Conservation (phyloP, 1,140 invertebrate genomes). For the Centruroides vittatus region DNA sequence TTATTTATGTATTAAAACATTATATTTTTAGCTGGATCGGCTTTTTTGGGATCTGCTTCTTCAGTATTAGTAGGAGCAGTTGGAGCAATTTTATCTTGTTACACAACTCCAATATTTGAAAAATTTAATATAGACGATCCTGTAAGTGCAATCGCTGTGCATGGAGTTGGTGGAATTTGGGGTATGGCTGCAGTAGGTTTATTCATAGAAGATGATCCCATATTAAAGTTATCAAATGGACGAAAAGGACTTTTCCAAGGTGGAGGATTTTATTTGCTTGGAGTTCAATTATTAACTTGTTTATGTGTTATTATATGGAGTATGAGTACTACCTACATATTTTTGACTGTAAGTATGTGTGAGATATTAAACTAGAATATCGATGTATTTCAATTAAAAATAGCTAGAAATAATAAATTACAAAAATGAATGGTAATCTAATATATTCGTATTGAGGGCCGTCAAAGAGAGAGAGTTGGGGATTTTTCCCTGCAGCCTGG, state of each 20-base stretch:
- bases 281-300: constrained; percentile 55
- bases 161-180: constrained; percentile 43
- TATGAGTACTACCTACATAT: constrained; percentile 43
- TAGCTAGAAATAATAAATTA: no score
- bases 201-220: constrained; percentile 33
- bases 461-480: no score
- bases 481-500: no score
- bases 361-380: no score
- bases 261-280: constrained; percentile 68
- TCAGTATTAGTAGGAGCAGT: constrained; percentile 63
- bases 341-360: constrained; percentile 34
- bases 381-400: no score
- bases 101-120: constrained; percentile 53
- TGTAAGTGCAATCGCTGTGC: constrained; percentile 74
- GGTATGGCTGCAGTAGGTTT: constrained; percentile 73
- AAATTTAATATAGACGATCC: constrained; percentile 69
- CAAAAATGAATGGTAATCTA: no score
- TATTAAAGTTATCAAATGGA: constrained; percentile 12
- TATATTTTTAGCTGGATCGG: constrained; percentile 54
- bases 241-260: constrained; percentile 43
- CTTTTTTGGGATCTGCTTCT: constrained; percentile 70
- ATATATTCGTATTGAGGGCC: no score
- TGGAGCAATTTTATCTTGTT: constrained; percentile 36
- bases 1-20: background rate
- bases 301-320: constrained; percentile 60